A percentile compares a stretch with the other conserved stretches of the same genome.
phyloP scores from a whole-genome alignment of 30 jellyfish, hydroid and myxozoan genomes.

The Haliclystus octoradiatus region DNA sequence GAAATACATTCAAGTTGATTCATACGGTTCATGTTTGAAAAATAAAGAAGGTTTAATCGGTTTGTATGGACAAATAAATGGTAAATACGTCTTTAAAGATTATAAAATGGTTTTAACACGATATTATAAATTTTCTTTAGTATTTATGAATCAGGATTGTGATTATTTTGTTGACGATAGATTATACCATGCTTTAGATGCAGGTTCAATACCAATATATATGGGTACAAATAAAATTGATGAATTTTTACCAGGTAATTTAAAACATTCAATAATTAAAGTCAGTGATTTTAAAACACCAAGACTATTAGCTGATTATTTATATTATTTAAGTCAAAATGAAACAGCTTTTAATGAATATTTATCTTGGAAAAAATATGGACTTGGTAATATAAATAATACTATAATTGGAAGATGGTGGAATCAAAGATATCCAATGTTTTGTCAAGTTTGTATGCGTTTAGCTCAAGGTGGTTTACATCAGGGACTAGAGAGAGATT shows the following conservation, averaged over 20 bases:
- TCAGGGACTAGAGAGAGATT: conserved; percentile 78
- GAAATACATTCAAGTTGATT: conserved; percentile 81
- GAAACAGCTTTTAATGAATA: conserved; percentile 83
- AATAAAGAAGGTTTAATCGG: conserved; percentile 92
- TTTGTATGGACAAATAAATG: conserved; percentile 85
- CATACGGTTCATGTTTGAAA: conserved; percentile 95
- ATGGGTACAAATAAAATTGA: conserved; percentile 93
- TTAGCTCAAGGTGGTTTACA: conserved; percentile 83
- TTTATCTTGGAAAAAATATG: conserved; percentile 73
- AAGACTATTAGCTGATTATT: conserved; percentile 66
- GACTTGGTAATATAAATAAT: conserved; percentile 77
- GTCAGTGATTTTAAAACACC: conserved; percentile 78
- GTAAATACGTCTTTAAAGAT: conserved; percentile 92
- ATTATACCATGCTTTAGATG: conserved; percentile 84
- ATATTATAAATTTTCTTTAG: conserved; percentile 88
- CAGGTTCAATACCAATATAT: conserved; percentile 94
- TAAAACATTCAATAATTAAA: conserved; percentile 50
- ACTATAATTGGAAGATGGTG: conserved; percentile 96
- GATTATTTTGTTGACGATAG: conserved; percentile 94
- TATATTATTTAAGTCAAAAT: conserved; percentile 53
- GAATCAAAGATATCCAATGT: conserved; percentile 82
- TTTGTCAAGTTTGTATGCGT: conserved; percentile 97
- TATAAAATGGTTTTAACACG: conserved; percentile 87
- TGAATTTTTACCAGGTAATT: conserved; percentile 80
- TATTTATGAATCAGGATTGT: conserved; percentile 96